Percentiles rank a stretch among this genome's conserved stretches.
These are phyloP conservation scores for Parnassius glacialis DNA, from an alignment of 2,888 invertebrate species.

Conservation along the genomic window DNA sequence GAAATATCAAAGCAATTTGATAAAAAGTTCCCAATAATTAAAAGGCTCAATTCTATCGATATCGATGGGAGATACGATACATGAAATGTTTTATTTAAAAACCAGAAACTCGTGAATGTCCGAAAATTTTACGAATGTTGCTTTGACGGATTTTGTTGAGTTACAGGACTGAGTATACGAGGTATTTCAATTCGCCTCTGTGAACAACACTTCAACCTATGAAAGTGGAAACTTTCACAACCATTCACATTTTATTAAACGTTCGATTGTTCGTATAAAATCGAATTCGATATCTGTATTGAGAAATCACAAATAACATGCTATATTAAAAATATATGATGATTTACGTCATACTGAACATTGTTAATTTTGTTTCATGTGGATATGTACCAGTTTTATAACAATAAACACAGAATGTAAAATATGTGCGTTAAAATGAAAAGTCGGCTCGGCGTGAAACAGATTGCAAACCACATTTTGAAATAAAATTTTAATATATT, in stretches of 20 bases:
- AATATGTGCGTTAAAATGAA: conserved; percentile 38
- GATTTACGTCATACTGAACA: too few relatives aligned
- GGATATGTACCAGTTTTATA: conserved; percentile 2
- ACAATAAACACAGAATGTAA: conserved; percentile 7
- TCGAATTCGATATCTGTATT: conserved; percentile 28
- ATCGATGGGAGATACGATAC: background rate
- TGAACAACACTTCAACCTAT: conserved; percentile 48
- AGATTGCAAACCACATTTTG: conserved; percentile 53
- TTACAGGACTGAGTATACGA: conserved; percentile 37
- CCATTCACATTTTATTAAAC: conserved; percentile 57
- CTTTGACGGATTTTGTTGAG: conserved; percentile 48
- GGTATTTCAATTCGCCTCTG: conserved; percentile 40
- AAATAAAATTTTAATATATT: conserved; percentile 65
- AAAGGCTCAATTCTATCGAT: conserved; percentile 7
- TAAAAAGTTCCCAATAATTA: conserved; percentile 15
- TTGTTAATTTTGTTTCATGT: too few relatives aligned
- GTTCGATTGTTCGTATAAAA: conserved; percentile 34
- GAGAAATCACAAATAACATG: conserved; percentile 3
- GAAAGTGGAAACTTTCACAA: conserved; percentile 49
- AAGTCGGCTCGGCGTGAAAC: conserved; percentile 44
- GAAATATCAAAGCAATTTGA: background rate
- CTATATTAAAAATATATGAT: too few relatives aligned
- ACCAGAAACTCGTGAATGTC: conserved; percentile 30
- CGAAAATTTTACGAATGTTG: conserved; percentile 32
- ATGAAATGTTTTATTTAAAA: conserved; percentile 22